phyloP scores from a whole-genome alignment of 2,113 vertebrate genomes.

The Nothobranchius furzeri region DNA sequence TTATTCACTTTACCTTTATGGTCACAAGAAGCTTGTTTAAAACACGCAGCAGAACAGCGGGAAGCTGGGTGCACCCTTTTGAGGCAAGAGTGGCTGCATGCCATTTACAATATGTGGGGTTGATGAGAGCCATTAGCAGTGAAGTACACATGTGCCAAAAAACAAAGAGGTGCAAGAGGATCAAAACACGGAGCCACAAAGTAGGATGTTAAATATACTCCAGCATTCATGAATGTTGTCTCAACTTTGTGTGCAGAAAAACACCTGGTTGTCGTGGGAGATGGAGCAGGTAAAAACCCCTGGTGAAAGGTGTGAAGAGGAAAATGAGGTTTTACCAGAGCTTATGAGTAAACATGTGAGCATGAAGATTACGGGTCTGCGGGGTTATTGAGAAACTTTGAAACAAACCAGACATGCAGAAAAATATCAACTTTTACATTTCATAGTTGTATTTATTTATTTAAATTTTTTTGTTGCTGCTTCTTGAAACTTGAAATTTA shows the following conservation, averaged over 20 bases:
- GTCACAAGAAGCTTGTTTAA: conserved; percentile 26
- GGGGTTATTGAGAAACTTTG: neutral
- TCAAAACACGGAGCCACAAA: conserved; percentile 37
- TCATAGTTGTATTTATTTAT: no score
- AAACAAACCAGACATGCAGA: neutral
- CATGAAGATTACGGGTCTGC: neutral
- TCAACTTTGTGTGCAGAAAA: conserved; percentile 35
- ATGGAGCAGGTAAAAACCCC: neutral
- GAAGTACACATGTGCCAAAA: conserved; percentile 35
- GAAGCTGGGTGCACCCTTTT: conserved; percentile 35
- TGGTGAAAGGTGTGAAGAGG: conserved; percentile 6
- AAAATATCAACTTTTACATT: no score
- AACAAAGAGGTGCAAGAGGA: conserved; percentile 54
- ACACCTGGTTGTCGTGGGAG: conserved; percentile 19
- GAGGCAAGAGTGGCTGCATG: conserved; percentile 36
- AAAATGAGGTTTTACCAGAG: neutral
- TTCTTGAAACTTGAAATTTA: neutral
- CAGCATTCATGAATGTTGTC: conserved; percentile 27
- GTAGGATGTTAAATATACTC: conserved; percentile 44
- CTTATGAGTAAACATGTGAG: neutral
- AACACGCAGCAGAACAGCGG: conserved; percentile 14
- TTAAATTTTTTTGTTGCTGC: no score
- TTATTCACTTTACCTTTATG: conserved; percentile 1
- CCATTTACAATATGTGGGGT: conserved; percentile 47
- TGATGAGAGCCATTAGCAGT: conserved; percentile 40